phyloP scores from a whole-genome alignment of 2,888 invertebrate species.

The Cremastinae sp. region DNA sequence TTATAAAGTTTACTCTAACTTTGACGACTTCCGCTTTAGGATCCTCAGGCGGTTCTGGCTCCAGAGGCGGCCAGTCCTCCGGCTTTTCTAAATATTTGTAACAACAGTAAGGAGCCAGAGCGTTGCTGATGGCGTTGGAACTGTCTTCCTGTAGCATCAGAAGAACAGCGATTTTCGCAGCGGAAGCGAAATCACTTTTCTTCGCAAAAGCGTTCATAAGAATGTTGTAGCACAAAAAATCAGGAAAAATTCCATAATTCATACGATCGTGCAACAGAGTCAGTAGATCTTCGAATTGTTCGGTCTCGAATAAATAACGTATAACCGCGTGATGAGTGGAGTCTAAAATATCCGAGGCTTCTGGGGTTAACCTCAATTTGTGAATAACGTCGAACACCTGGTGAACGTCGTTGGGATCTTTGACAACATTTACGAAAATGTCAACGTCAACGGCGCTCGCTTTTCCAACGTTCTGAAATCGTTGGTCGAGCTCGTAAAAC shows the following conservation, averaged over 20 bases:
- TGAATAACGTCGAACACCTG: conserved; percentile 88
- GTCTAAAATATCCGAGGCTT: conserved; percentile 86
- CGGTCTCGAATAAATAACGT: conserved; percentile 79
- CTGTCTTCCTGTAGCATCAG: conserved; percentile 95
- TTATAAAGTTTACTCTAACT: conserved; percentile 89
- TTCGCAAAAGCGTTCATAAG: conserved; percentile 90
- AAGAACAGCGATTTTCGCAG: conserved; percentile 88
- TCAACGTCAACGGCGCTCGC: conserved; percentile 91
- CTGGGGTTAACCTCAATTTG: conserved; percentile 87
- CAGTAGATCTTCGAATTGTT: conserved; percentile 84
- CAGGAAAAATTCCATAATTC: conserved; percentile 95
- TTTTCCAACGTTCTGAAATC: conserved; percentile 83
- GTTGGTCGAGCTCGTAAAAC: conserved; percentile 86
- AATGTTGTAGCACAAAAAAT: conserved; percentile 89
- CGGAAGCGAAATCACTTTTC: conserved; percentile 85
- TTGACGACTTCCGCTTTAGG: conserved; percentile 84
- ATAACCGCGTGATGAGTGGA: conserved; percentile 93
- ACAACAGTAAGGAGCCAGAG: conserved; percentile 88
- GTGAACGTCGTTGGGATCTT: conserved; percentile 83
- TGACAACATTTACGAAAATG: conserved; percentile 87
- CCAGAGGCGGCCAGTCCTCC: conserved; percentile 80
- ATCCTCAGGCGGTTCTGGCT: conserved; percentile 74
- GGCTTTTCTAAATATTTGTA: conserved; percentile 85
- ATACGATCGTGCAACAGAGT: conserved; percentile 89
- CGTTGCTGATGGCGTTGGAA: conserved; percentile 85